Evolutionary conservation across 92 coral and sea anemone genomes (phyloP).

Genomic region (Hydrozoanthus gracilis): DNA sequence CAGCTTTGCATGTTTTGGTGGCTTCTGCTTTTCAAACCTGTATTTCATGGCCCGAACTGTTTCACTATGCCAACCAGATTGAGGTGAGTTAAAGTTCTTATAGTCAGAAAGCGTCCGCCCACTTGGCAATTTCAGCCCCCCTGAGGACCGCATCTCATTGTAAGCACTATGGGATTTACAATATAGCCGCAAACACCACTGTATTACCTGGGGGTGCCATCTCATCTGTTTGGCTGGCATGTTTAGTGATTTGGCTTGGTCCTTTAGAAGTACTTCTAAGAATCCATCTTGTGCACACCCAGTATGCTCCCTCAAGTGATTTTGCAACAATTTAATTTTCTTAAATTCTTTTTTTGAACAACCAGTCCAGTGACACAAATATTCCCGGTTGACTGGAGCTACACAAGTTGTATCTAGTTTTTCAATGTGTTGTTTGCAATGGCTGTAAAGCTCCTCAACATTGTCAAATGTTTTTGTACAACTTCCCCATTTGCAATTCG

Average conservation of each 20-base stretch:
- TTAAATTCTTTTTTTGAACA: conserved; percentile 46
- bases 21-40: conserved; percentile 33
- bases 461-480: conserved; percentile 36
- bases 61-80: conserved; percentile 44
- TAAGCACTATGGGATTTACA: conserved; percentile 40
- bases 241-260: conserved; percentile 4
- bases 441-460: conserved; percentile 37
- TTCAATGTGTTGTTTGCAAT: conserved; percentile 40
- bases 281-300: conserved; percentile 32
- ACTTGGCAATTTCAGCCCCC: conserved; percentile 46
- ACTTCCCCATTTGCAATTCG: conserved; percentile 21
- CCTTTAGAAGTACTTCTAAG: conserved; percentile 13
- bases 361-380: conserved; percentile 46
- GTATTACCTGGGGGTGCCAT: conserved; percentile 41
- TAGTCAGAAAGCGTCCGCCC: conserved; percentile 54
- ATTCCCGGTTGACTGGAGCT: conserved; percentile 46
- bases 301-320: conserved; percentile 41
- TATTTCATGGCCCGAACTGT: conserved; percentile 35
- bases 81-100: conserved; percentile 47
- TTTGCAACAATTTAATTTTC: conserved; percentile 39
- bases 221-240: conserved; percentile 40
- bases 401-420: conserved; percentile 6
- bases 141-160: conserved; percentile 49
- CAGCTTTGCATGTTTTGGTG: conserved; percentile 46
- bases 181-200: conserved; percentile 33